Evolutionary conservation across 2,113 vertebrate species (phyloP).

Genomic region (Suncus etruscus): DNA sequence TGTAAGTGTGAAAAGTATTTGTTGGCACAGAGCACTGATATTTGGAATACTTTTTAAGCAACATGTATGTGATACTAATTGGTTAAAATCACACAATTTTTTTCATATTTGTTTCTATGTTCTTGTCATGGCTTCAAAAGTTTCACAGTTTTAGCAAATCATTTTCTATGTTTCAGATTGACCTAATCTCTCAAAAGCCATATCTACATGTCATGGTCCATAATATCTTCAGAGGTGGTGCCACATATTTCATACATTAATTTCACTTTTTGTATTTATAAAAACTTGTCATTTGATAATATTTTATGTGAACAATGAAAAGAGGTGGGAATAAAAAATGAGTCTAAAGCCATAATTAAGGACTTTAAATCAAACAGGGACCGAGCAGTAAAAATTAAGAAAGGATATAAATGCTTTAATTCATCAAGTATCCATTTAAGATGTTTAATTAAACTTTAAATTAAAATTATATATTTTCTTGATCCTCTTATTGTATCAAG

Average conservation of each 20-base stretch:
- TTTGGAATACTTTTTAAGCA: not conserved
- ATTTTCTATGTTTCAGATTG: not conserved
- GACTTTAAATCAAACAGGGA: not conserved
- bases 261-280: not conserved
- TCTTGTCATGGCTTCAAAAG: not conserved
- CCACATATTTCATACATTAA: not conserved
- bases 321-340: not conserved
- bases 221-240: not conserved
- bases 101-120: not conserved
- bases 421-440: constrained; percentile 4
- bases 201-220: constrained; percentile 15
- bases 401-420: not conserved
- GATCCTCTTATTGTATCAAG: not conserved
- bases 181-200: not conserved
- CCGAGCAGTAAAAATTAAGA: constrained; percentile 27
- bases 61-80: not conserved
- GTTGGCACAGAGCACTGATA: not conserved
- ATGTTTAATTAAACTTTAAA: constrained; percentile 32
- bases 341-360: not conserved
- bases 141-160: not conserved
- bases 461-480: constrained; percentile 30
- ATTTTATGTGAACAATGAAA: not conserved
- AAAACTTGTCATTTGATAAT: constrained; percentile 8
- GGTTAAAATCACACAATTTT: not conserved
- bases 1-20: not conserved